These are phyloP conservation scores for Trichosurus vulpecula DNA, from an alignment of 2,797 vertebrate genomes.

Conservation along the genomic window DNA sequence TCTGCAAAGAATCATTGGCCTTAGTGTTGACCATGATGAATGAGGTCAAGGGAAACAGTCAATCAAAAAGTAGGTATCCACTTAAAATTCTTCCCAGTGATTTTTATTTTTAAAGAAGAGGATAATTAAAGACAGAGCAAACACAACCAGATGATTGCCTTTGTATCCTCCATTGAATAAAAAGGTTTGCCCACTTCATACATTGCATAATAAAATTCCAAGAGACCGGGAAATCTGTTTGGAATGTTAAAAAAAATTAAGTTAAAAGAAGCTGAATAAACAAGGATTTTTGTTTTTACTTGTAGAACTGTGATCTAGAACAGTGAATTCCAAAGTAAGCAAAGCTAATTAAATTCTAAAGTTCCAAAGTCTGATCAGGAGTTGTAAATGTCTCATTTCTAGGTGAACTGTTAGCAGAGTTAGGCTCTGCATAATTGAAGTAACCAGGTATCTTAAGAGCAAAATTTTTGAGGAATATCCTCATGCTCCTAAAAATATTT, in stretches of 20 bases:
- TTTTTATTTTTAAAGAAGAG: too few species aligned
- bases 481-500: not conserved
- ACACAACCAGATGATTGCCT: not conserved
- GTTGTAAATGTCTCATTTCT: not conserved
- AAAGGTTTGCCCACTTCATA: too few species aligned
- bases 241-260: too few species aligned
- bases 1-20: not conserved
- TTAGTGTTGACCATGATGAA: constrained; percentile 6
- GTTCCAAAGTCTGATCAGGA: not conserved
- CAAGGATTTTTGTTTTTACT: too few species aligned
- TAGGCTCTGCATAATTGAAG: not conserved
- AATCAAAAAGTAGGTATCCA: not conserved
- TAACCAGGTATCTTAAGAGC: not conserved
- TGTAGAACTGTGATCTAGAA: too few species aligned
- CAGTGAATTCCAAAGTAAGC: not conserved
- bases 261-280: too few species aligned
- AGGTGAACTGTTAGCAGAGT: not conserved
- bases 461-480: not conserved
- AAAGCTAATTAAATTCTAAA: not conserved
- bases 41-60: not conserved
- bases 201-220: too few species aligned
- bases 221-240: too few species aligned
- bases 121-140: not conserved
- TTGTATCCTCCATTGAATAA: not conserved
- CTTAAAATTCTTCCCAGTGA: not conserved